Percentiles rank a stretch among this genome's conserved stretches.
Evolutionary conservation across 2,113 vertebrate species (phyloP).

Genomic region (Prionailurus bengalensis): DNA sequence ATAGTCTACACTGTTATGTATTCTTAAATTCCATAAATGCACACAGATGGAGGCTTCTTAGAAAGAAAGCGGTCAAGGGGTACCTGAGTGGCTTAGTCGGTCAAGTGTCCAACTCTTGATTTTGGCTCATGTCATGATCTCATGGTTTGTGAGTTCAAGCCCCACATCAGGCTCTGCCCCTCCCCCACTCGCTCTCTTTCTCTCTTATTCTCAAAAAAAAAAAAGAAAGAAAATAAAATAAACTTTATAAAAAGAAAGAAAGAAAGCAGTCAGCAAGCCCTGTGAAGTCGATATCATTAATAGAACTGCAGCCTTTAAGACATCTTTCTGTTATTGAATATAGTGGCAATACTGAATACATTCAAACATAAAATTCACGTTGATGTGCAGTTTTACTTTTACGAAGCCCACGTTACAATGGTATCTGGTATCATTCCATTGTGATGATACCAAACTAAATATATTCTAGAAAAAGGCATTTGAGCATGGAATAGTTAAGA

Average conservation of each 20-base stretch:
- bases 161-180: too few relatives aligned
- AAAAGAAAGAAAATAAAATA: too few relatives aligned
- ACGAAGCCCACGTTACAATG: not conserved
- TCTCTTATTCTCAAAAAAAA: too few relatives aligned
- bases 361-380: not conserved
- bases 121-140: too few relatives aligned
- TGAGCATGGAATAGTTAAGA: not conserved
- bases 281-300: not conserved
- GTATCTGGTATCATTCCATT: not conserved
- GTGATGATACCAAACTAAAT: not conserved
- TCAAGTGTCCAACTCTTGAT: too few relatives aligned
- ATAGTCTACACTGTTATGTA: not conserved
- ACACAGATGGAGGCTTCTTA: not conserved
- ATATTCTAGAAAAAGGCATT: not conserved
- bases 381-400: not conserved
- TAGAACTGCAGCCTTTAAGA: not conserved
- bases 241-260: too few relatives aligned
- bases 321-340: not conserved
- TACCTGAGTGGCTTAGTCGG: too few relatives aligned
- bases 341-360: not conserved
- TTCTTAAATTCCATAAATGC: not conserved
- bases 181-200: too few relatives aligned
- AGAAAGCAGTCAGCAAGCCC: not conserved
- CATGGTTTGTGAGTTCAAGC: too few relatives aligned
- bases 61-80: not conserved